These are phyloP conservation scores for Drosophila vallismaia DNA, from an alignment of 2,888 invertebrate genomes.

Conservation along the genomic window DNA sequence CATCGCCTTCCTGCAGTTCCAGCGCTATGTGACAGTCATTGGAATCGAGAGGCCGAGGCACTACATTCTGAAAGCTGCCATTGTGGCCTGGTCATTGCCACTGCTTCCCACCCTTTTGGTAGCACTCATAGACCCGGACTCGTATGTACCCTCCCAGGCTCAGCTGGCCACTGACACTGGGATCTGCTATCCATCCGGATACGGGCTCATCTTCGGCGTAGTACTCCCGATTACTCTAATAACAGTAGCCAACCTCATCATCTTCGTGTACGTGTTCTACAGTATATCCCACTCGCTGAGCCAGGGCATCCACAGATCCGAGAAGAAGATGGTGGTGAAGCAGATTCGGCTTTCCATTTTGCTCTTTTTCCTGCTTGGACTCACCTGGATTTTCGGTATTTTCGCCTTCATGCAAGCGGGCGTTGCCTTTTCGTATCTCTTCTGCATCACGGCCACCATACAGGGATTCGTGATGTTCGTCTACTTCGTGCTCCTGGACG, in stretches of 20 bases:
- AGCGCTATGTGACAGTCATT: conserved; percentile 87
- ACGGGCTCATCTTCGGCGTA: conserved; percentile 84
- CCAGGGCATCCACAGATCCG: conserved; percentile 77
- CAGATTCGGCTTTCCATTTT: conserved; percentile 86
- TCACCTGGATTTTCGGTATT: conserved; percentile 87
- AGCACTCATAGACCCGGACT: conserved; percentile 83
- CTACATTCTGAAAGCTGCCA: conserved; percentile 87
- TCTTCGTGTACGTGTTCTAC: conserved; percentile 85
- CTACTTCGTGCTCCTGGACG: conserved; percentile 86
- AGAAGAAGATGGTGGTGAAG: conserved; percentile 80
- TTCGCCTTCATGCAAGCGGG: conserved; percentile 85
- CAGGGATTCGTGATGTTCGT: conserved; percentile 87
- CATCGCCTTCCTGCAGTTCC: conserved; percentile 88
- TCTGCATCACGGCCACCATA: conserved; percentile 86
- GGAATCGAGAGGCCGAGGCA: conserved; percentile 86
- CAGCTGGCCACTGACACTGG: conserved; percentile 71
- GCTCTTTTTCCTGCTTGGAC: conserved; percentile 86
- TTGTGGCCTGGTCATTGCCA: conserved; percentile 87
- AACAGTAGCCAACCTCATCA: conserved; percentile 85
- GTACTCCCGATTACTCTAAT: conserved; percentile 85
- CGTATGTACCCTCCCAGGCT: conserved; percentile 83
- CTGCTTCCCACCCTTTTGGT: conserved; percentile 85
- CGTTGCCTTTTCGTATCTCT: conserved; percentile 86
- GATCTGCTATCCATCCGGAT: conserved; percentile 86
- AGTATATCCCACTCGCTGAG: conserved; percentile 83